Percentiles rank a stretch among this genome's conserved stretches.
These are phyloP conservation scores for Thysanoteuthis rhombus DNA, from an alignment of 2,888 invertebrate species.

Conservation along the genomic window DNA sequence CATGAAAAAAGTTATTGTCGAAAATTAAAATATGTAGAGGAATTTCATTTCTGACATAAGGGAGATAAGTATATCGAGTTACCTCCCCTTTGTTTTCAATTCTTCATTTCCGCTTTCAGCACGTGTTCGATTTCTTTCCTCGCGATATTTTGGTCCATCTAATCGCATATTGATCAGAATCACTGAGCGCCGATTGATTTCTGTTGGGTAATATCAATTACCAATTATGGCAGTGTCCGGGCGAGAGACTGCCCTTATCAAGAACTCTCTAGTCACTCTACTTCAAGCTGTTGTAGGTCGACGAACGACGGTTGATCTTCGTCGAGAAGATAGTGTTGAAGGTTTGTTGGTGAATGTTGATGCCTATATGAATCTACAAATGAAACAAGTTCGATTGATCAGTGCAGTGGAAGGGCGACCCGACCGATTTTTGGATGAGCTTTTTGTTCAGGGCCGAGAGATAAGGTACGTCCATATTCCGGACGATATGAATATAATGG, in stretches of 20 bases:
- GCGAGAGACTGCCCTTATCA: conserved; percentile 14
- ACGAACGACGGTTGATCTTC: conserved; percentile 21
- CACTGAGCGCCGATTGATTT: background rate
- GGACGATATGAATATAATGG: conserved; percentile 17
- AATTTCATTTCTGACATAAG: background rate
- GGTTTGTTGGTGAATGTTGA: conserved; percentile 1
- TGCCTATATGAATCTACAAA: background rate
- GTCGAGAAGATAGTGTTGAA: conserved; percentile 14
- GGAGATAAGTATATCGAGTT: background rate
- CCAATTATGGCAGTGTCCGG: background rate
- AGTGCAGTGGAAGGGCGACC: background rate
- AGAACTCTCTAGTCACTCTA: conserved; percentile 16
- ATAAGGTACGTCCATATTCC: conserved; percentile 24
- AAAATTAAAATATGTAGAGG: too few species aligned
- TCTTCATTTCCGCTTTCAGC: background rate
- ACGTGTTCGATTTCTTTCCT: background rate
- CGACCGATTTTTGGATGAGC: background rate
- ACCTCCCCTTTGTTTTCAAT: background rate
- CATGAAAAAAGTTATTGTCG: too few species aligned
- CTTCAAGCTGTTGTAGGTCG: conserved; percentile 14
- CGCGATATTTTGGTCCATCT: background rate
- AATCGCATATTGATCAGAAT: background rate
- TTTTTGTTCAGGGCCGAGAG: conserved; percentile 23
- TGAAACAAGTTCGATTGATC: background rate
- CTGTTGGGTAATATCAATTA: too few species aligned